These are phyloP conservation scores for Callitettix versicolor DNA, from an alignment of 1,140 invertebrate genomes.

Conservation along the genomic window DNA sequence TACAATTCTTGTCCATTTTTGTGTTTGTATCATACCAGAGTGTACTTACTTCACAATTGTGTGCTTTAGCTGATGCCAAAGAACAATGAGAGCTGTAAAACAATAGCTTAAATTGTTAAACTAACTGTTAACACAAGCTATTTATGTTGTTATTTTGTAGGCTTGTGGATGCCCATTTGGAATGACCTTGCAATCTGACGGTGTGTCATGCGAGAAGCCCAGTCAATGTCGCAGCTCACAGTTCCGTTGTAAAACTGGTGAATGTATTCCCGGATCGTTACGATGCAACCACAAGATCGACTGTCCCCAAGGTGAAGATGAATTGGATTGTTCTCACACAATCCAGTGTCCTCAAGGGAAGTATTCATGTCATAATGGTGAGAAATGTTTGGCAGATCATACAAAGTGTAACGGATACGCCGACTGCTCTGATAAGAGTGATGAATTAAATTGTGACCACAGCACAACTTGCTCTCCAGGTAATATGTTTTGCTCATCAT, in stretches of 20 bases:
- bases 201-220: conserved; percentile 37
- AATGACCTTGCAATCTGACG: conserved; percentile 37
- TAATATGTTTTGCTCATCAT: not conserved
- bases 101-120: too few species aligned
- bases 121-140: too few species aligned
- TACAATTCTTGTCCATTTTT: too few species aligned
- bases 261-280: conserved; percentile 24
- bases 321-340: conserved; percentile 33
- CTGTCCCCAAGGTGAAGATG: conserved; percentile 49
- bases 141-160: too few species aligned
- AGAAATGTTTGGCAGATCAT: conserved; percentile 27
- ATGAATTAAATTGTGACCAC: conserved; percentile 41
- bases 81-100: too few species aligned
- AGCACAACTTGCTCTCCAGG: not conserved
- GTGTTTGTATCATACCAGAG: too few species aligned
- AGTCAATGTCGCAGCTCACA: conserved; percentile 21
- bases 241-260: conserved; percentile 25
- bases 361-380: conserved; percentile 45
- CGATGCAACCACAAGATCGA: conserved; percentile 46
- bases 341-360: conserved; percentile 36
- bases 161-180: conserved; percentile 51
- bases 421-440: conserved; percentile 51
- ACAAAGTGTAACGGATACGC: conserved; percentile 19
- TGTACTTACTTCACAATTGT: too few species aligned
- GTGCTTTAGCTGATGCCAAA: too few species aligned